These are phyloP conservation scores for Chlorops oryzae DNA, from an alignment of 1,140 invertebrate species.

Conservation along the genomic window DNA sequence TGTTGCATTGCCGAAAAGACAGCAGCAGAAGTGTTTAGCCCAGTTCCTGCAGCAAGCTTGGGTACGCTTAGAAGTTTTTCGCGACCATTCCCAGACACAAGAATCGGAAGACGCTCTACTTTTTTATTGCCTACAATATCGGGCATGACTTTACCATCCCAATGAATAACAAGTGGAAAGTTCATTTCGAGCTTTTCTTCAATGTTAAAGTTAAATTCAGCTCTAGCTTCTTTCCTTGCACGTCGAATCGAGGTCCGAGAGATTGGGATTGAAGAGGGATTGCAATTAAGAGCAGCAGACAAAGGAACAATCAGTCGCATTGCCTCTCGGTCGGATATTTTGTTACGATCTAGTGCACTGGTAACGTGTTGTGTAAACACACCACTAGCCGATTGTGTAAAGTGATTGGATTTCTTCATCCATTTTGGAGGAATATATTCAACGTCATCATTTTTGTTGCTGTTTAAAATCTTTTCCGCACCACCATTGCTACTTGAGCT, in stretches of 20 bases:
- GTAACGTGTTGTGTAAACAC: not conserved
- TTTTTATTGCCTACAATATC: not conserved
- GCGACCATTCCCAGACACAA: not conserved
- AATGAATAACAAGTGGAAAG: not conserved
- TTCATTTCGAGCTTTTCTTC: not conserved
- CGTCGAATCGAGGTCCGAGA: not conserved
- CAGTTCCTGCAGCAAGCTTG: not conserved
- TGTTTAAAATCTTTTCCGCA: not conserved
- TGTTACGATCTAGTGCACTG: not conserved
- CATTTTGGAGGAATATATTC: not conserved
- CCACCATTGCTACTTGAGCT: not conserved
- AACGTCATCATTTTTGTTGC: not conserved
- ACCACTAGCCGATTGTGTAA: not conserved
- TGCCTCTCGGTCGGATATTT: not conserved
- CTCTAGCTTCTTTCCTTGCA: too few species aligned
- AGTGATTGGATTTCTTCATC: not conserved
- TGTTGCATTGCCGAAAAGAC: not conserved
- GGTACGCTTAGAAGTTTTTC: not conserved
- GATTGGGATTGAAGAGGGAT: not conserved
- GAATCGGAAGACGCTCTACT: not conserved
- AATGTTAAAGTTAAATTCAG: not conserved
- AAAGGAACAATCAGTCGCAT: not conserved
- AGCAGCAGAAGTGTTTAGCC: not conserved
- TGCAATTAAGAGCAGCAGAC: not conserved
- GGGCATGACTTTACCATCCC: not conserved